Evolutionary conservation across 2,113 vertebrate genomes (phyloP).

Genomic region (Bujurquina vittata): DNA sequence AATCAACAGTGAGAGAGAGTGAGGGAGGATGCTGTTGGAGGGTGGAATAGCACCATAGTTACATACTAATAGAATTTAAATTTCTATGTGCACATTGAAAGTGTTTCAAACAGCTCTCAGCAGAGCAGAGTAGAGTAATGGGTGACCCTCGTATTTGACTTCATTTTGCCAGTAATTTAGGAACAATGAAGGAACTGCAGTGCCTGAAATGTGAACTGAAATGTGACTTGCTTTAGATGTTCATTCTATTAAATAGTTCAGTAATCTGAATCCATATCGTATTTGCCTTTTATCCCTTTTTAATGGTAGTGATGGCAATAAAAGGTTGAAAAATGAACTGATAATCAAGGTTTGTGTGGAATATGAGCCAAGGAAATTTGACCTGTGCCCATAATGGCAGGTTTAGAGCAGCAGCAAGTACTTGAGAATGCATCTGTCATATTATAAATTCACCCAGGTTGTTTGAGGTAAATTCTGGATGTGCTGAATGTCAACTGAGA

Average conservation of each 20-base stretch:
- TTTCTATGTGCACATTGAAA: conserved; percentile 26
- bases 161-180: conserved; percentile 41
- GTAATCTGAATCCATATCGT: not conserved
- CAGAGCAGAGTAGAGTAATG: conserved; percentile 49
- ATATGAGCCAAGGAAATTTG: not conserved
- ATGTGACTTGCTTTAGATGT: conserved; percentile 2
- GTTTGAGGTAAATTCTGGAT: not conserved
- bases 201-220: conserved; percentile 17
- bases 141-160: conserved; percentile 44
- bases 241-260: conserved; percentile 14
- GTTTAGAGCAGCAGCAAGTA: not conserved
- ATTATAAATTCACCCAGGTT: not conserved
- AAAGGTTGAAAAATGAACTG: not conserved
- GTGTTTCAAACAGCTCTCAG: conserved; percentile 41
- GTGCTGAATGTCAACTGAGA: conserved; percentile 1
- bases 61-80: conserved; percentile 49
- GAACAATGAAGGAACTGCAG: conserved; percentile 48
- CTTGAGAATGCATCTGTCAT: not conserved
- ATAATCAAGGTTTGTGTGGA: conserved; percentile 3
- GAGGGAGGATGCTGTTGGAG: not conserved
- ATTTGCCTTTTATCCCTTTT: not conserved
- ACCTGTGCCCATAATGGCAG: not conserved
- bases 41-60: conserved; percentile 7
- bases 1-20: conserved; percentile 16
- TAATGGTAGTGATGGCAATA: not conserved